A percentile compares a stretch with the other conserved stretches of the same genome.
Evolutionary conservation across 1,140 invertebrate genomes (phyloP).

Genomic region (Zophobas atratus): DNA sequence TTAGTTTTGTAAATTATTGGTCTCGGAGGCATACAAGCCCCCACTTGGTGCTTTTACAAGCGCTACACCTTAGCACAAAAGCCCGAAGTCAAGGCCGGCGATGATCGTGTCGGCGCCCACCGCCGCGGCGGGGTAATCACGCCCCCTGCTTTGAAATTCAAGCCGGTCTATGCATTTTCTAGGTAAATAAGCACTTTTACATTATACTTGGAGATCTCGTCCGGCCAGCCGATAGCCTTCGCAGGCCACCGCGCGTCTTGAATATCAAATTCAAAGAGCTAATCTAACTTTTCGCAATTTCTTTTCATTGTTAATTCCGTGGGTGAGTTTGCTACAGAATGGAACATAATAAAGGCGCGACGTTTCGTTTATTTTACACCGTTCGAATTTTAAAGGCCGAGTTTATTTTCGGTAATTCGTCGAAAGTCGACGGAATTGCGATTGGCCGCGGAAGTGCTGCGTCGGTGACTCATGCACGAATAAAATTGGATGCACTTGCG

Average conservation of each 20-base stretch:
- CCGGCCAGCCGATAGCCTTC: constrained; percentile 36
- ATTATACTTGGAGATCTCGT: constrained; percentile 41
- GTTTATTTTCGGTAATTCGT: constrained; percentile 32
- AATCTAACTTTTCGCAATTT: constrained; percentile 50
- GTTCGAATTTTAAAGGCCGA: constrained; percentile 15
- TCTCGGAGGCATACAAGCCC: constrained; percentile 32
- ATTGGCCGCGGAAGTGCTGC: constrained; percentile 1
- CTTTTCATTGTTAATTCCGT: constrained; percentile 51
- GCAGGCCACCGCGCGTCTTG: constrained; percentile 31
- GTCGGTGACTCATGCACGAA: constrained; percentile 3
- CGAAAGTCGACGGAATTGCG: constrained; percentile 23
- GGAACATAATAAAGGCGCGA: constrained; percentile 28
- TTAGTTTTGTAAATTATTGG: constrained; percentile 41
- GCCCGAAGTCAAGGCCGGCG: background rate
- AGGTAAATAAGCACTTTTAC: constrained; percentile 46
- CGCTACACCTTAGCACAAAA: background rate
- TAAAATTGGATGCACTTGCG: constrained; percentile 43
- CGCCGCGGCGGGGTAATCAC: background rate
- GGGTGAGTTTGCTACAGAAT: constrained; percentile 10
- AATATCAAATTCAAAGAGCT: constrained; percentile 47
- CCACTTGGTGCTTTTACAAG: constrained; percentile 34
- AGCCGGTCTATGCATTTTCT: constrained; percentile 27
- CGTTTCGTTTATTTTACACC: constrained; percentile 56
- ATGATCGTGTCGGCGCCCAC: background rate
- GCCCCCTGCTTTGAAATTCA: constrained; percentile 24